These are phyloP conservation scores for Thunnus maccoyii DNA, from an alignment of 2,113 vertebrate genomes.

Conservation along the genomic window DNA sequence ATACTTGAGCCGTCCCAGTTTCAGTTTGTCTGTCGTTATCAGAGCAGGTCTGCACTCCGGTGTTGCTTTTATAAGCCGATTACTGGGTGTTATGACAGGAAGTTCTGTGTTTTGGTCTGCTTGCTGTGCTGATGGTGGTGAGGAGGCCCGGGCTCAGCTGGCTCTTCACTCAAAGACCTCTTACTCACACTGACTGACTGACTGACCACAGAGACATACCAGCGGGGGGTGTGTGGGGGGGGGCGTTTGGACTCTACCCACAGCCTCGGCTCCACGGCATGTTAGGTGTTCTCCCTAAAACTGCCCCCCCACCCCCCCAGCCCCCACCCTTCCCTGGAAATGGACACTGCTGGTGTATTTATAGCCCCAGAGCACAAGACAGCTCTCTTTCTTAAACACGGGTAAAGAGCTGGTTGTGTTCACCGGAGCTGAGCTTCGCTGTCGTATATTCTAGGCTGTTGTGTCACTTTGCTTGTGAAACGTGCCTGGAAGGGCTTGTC, in stretches of 20 bases:
- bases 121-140: slow-evolving; percentile 1
- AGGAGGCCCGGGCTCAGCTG: slow-evolving; percentile 56
- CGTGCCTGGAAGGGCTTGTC: slow-evolving; percentile 15
- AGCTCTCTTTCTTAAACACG: slow-evolving; percentile 75
- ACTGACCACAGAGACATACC: slow-evolving; percentile 62
- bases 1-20: neutral
- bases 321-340: slow-evolving; percentile 69
- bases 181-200: slow-evolving; percentile 43
- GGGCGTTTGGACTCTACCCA: slow-evolving; percentile 40
- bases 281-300: slow-evolving; percentile 66
- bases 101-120: slow-evolving; percentile 39
- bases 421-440: slow-evolving; percentile 46
- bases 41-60: slow-evolving; percentile 4
- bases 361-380: slow-evolving; percentile 76
- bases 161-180: slow-evolving; percentile 41
- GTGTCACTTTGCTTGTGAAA: slow-evolving; percentile 8
- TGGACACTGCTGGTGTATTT: slow-evolving; percentile 86
- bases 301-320: slow-evolving; percentile 5
- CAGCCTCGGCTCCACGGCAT: slow-evolving; percentile 46
- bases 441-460: slow-evolving; percentile 51
- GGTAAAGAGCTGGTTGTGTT: slow-evolving; percentile 53
- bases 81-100: slow-evolving; percentile 36
- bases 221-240: neutral
- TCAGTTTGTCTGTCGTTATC: neutral
- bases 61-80: slow-evolving; percentile 5